Evolutionary conservation across 2,113 vertebrate species (phyloP), one percentile per base, ranked within the genome.

Genomic region (Phrynocephalus versicolor): DNA sequence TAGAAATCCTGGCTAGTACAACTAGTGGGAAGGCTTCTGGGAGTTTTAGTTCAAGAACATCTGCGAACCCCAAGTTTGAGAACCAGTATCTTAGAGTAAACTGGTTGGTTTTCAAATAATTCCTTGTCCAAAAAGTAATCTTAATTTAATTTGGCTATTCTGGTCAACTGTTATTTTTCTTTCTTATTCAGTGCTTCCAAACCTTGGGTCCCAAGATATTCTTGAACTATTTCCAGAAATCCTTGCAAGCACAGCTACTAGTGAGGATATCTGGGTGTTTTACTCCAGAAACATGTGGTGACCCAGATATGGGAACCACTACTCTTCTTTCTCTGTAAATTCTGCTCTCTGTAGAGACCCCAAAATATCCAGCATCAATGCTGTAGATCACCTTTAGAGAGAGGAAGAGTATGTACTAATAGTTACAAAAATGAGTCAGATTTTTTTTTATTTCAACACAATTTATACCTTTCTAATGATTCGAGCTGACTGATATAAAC

Each of bases 41-140:
- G n/a, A n/a, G n/a, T n/a, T n/a, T n/a, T n/a, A n/a, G n/a, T n/a
- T n/a, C n/a, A n/a, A n/a, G n/a, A n/a, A n/a, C n/a, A n/a, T n/a
- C n/a, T n/a, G n/a, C n/a, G n/a, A n/a, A n/a, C n/a, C n/a, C n/a
- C n/a, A n/a, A n/a, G n/a, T n/a, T n/a, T n/a, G n/a, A n/a, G n/a
- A n/a, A n/a, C n/a, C n/a, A n/a, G n/a, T n/a, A n/a, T n/a, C n/a
- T n/a, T n/a, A n/a, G n/a, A n/a, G 27, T 84, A 45, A 55, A 39
- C 33, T 55, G 79, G 84, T 82, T 85, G 82, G 77, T 86, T 93
- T 88, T 78, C 25, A 15, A 89, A 57, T 45, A 85, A 41, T 37
- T 67, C 15, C 75, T 64, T 79, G 72, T 60, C 73, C 83, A 35
- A 88, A 33, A 73, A 14, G 30, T 41, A 51, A 69, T 91, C 73